Evolutionary conservation across 2,113 vertebrate species (phyloP).

Genomic region (Notarius quadriscutis): DNA sequence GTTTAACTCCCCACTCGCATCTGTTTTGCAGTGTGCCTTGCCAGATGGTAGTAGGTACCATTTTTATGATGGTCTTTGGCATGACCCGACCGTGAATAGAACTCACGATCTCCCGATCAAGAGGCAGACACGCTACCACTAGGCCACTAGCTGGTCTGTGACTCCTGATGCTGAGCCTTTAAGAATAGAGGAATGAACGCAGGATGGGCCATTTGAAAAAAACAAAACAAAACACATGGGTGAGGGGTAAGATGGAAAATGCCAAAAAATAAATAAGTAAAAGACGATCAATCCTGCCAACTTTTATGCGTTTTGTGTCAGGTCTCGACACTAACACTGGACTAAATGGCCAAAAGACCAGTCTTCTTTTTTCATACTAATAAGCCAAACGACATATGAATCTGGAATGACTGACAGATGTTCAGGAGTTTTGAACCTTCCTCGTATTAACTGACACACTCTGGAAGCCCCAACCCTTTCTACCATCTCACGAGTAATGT

Average conservation of each 20-base stretch:
- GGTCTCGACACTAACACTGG: background rate
- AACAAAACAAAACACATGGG: background rate
- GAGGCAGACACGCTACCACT: no score
- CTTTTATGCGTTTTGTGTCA: background rate
- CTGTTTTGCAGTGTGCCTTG: no score
- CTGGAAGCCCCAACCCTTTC: background rate
- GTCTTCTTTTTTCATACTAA: background rate
- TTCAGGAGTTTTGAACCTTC: background rate
- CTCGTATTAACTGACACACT: background rate
- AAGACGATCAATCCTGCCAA: background rate
- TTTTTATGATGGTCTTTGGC: no score
- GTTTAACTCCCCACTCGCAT: no score
- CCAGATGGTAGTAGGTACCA: no score
- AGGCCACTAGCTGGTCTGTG: no score
- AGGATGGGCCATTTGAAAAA: background rate
- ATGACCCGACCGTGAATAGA: no score
- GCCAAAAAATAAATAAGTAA: background rate
- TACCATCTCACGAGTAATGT: background rate
- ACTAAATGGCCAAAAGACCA: background rate
- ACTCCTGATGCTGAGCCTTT: background rate
- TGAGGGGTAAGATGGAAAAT: background rate
- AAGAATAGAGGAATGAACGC: background rate
- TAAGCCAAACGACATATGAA: background rate
- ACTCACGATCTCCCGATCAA: no score
- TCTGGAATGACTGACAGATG: background rate